Evolutionary conservation across 37 sponge, comb jelly and placozoan genomes (phyloP).

Genomic region (Eunapius fragilis): DNA sequence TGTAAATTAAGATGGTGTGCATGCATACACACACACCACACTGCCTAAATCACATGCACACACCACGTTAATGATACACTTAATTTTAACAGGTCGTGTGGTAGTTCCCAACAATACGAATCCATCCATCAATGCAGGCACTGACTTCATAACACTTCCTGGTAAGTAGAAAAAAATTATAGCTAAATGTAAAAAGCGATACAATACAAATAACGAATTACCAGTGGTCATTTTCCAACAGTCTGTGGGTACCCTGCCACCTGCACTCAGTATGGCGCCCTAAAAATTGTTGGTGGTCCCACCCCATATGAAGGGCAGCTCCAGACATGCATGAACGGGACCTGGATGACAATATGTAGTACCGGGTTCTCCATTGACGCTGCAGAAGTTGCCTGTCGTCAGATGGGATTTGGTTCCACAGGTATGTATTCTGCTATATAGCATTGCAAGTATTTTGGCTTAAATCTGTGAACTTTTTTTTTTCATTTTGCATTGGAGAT

Average conservation of each 20-base stretch:
- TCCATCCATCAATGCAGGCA: neutral
- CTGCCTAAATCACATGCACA: no score
- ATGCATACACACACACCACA: neutral
- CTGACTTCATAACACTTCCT: neutral
- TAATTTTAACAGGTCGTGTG: neutral
- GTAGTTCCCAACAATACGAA: neutral
- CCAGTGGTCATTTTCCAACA: no score
- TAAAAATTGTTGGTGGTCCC: neutral
- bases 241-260: neutral
- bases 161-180: no score
- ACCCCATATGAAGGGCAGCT: neutral
- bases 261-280: neutral
- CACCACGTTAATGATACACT: neutral
- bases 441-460: no score
- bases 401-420: conserved; percentile 3
- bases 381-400: neutral
- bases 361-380: neutral
- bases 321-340: neutral
- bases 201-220: no score
- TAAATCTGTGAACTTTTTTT: no score
- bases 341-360: neutral
- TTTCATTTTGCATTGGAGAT: neutral
- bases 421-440: no score
- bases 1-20: no score
- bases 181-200: no score